Conservation (phyloP, 2,797 vertebrate genomes). For the Lacerta bilineata region DNA sequence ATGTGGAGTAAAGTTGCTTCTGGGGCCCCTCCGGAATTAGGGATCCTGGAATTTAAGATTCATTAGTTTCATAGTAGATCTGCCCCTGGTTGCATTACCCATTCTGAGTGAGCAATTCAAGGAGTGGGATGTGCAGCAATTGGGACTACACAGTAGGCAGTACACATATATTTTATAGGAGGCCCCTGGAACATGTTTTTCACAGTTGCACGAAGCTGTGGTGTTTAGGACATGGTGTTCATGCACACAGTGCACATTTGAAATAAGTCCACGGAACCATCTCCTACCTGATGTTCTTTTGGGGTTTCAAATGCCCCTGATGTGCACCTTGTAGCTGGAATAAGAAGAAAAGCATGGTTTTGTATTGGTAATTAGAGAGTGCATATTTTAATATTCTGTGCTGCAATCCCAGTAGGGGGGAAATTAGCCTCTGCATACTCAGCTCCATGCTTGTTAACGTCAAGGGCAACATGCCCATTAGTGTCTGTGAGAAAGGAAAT, state of each 20-base stretch:
- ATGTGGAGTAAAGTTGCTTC: too few relatives aligned
- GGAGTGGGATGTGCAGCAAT: fast-evolving
- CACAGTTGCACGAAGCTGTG: conserved; percentile 2
- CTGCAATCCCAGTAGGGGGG: not conserved
- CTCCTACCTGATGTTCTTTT: not conserved
- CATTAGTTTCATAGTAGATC: too few relatives aligned
- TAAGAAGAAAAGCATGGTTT: conserved; percentile 16
- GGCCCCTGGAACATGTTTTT: not conserved
- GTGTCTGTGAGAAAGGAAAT: not conserved
- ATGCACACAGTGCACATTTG: conserved; percentile 51
- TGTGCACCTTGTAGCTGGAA: not conserved
- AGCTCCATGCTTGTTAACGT: not conserved
- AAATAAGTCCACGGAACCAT: not conserved
- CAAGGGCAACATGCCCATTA: not conserved
- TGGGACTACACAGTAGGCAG: not conserved
- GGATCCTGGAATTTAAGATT: too few relatives aligned
- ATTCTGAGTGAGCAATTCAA: conserved; percentile 5
- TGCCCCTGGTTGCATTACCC: not conserved
- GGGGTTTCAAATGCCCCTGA: not conserved
- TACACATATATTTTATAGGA: not conserved
- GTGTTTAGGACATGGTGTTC: conserved; percentile 29
- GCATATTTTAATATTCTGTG: not conserved
- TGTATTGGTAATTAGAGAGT: conserved; percentile 27
- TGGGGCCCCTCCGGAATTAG: too few relatives aligned
- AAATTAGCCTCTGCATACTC: not conserved